Evolutionary conservation across 2,888 invertebrate genomes (phyloP), one percentile per base, ranked within the genome.

Genomic region (Conchocele bisecta): DNA sequence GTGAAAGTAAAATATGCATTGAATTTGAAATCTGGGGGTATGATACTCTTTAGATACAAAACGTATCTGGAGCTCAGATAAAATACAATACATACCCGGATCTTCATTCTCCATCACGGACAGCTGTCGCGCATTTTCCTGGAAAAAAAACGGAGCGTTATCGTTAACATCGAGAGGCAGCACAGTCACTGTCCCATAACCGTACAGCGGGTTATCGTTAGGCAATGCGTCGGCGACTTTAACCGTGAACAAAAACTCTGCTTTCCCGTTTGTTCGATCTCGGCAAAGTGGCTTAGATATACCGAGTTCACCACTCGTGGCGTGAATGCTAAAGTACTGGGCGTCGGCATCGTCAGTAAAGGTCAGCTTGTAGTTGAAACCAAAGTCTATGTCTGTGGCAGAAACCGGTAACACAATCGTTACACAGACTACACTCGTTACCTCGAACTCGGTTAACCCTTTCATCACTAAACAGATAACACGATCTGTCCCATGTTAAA

Each of bases 101-200:
- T 28, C 29, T 44, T 65, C 51, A 51, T 75, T 67, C 33, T 75
- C 75, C 31, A 51, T 29, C 2, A 75, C 71, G 20, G 28, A 56
- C 50, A 75, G 35, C 24, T 50, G 29, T n/a, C n/a, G n/a, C 0
- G 11, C 28, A 54, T 59, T 17, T 17, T 65, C 51, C 1, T 29
- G 24, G 9, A 82, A 80, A 73, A 98, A 98, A 85, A 96, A 95
- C n/a, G 98, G 98, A 6, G 96, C 96, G 92, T 98, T 98, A 93
- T 98, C 98, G 92, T 98, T 98, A 90, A 98, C 97, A 92, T 98
- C 98, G 91, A 97, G 97, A 54, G 98, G 94, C 92, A 97, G 97
- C 75, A 98, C 97, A 93, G 97, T 97, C 35, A 98, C 98, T 92
- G 98, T 98, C 72, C 98, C 97, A 91, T 98, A 98, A 70, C 98